Base-by-base conservation (phyloP, 37 sponge, comb jelly and placozoan species). In the Eunapius fragilis region DNA sequence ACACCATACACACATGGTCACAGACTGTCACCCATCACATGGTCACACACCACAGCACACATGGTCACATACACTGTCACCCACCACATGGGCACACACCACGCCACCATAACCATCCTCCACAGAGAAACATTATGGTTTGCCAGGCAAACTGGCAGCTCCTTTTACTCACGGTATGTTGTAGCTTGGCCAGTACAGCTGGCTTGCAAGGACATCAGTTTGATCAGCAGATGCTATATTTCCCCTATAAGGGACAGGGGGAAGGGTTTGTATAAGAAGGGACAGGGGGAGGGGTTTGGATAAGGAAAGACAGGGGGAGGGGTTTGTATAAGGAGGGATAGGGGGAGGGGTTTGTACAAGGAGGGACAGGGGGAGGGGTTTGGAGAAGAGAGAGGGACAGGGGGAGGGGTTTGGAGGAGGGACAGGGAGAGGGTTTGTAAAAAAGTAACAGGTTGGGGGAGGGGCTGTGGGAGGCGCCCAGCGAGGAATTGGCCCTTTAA, bases 131-230 rank as follows among this genome's bases (percentile, higher is more conserved):
- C 9, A 11, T 26, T 12, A 5, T 50, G 25, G 50, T 50, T n/a
- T 79, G 50, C 2, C 45, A 7, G 30, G 85, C 35, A 67, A 68
- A 23, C 31, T 49, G 12, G 3, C 27, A 5, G 24, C 25, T 31
- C 25, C 13, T 28, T 14, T 36, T 49, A 38, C 94, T 82, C 74
- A 97, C 90, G 99, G 96, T 22, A 95, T 93, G 88, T 98, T 98
- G 74, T 91, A 98, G 79, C 97, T 97, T 3, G 94, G 86, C 99
- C 99, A 98, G 83, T 98, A 97, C 10, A 77, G 72, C 70, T 89
- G 81, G 9, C 68, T 35, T 47, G 80, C 83, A 82, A 97, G 88
- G 22, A 95, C 80, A 36, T 89, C 80, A 38, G 96, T 95, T 83
- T 85, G 68, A 78, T 97, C 98, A 49, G 76, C 89, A 49, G 36